A percentile compares a stretch with the other conserved stretches of the same genome.
phyloP scores from a whole-genome alignment of 2,888 invertebrate species.

The Drosophila eohydei region DNA sequence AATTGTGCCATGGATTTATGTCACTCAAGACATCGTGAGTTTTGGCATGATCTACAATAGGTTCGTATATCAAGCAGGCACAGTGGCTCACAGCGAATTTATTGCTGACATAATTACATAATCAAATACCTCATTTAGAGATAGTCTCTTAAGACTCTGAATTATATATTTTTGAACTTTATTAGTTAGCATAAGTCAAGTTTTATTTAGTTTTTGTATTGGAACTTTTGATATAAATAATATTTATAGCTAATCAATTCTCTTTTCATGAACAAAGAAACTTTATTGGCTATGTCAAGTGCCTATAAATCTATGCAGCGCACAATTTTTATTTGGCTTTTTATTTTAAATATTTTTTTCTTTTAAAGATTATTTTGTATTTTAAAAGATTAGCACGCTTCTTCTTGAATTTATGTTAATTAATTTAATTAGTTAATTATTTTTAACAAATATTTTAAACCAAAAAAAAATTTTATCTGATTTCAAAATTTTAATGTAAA shows the following conservation, averaged over 20 bases:
- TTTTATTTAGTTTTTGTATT: neutral
- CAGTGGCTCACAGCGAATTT: conserved; percentile 27
- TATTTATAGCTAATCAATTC: neutral
- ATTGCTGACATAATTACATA: neutral
- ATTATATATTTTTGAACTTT: neutral
- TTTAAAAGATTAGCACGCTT: no score
- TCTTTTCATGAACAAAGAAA: neutral
- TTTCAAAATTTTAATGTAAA: no score
- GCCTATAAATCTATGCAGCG: neutral
- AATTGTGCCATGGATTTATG: conserved; percentile 80
- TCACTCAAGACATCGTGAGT: conserved; percentile 68
- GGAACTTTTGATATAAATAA: neutral
- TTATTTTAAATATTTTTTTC: no score
- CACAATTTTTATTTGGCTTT: no score
- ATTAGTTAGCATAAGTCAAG: neutral
- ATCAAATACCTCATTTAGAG: neutral
- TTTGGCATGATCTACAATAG: conserved; percentile 60
- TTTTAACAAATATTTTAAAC: no score
- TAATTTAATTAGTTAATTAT: no score
- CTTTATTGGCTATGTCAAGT: neutral
- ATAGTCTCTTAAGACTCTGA: neutral
- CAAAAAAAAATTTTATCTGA: no score
- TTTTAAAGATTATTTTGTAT: no score
- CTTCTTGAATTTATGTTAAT: no score
- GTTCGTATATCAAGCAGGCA: conserved; percentile 30